Evolutionary conservation across 2,888 invertebrate species (phyloP), one percentile per base, ranked within the genome.

Genomic region (Luperina testacea): DNA sequence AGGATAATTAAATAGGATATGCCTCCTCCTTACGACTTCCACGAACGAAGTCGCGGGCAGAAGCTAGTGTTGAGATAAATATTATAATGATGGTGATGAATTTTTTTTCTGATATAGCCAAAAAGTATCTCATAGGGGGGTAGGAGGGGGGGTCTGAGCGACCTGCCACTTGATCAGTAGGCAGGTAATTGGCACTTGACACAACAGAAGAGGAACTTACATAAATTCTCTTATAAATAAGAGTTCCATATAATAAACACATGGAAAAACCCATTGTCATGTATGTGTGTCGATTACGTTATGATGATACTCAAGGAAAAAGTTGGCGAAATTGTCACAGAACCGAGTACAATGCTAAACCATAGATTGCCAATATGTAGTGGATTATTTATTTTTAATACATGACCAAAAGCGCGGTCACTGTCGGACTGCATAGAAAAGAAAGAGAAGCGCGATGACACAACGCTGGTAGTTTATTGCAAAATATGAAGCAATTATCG

Each of bases 261-360:
- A 9, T 72, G 69, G 79, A 20, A 72, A 77, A 69, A 76, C 72
- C 73, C 67, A 69, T 27, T 69, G 27, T n/a, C 71, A 57, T 48
- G 53, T 68, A 48, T 61, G 72, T 69, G 68, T 70, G 65, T 27
- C 45, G 65, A 75, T 78, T 45, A 63, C 24, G n/a, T 42, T 74
- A 71, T 32, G 45, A 71, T 32, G 45, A n/a, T 17, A 42, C 9
- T 63, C 27, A 65, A 83, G 84, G 84, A 83, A 83, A 84, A 84
- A 61, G 74, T 77, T 69, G 3, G 48, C 59, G 48, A 72, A 74
- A 83, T 80, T 61, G 45, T 77, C 38, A 15, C 38, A n/a, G 42
- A 53, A 73, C n/a, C 53, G 20, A 24, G 11, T 38, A 57, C 17
- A 48, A 27, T 53, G 15, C 9, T 32, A 51, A 17, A 63, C 17